Evolutionary conservation across 2,797 vertebrate species (phyloP), one percentile per base, ranked within the genome.

Genomic region (Megalops cyprinoides): DNA sequence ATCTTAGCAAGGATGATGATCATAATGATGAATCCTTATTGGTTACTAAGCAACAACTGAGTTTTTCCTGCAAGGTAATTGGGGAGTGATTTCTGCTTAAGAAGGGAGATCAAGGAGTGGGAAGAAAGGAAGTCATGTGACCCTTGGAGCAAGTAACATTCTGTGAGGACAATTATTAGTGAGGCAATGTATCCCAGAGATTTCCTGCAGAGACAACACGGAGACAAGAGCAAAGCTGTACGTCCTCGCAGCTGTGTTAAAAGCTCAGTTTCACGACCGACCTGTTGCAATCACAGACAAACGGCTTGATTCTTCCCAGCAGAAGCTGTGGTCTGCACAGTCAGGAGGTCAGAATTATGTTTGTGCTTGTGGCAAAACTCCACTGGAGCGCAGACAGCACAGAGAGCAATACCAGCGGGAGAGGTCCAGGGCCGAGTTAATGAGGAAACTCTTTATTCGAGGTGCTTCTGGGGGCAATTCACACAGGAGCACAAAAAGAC

Each of bases 41-140:
- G 75, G 82, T 93, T 92, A 93, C 91, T 87, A 91, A 92, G 88
- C 87, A 93, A 92, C 92, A 93, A 91, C 91, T 85, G 90, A 93
- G 91, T 83, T 78, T 85, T 74, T 34, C 37, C 51, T n/a, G 25
- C 31, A 81, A 71, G 76, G 55, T 62, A 74, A 62, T 60, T 25
- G 60, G 71, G 71, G 65, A 69, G 71, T 65, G 46, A 81, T 49
- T 65, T 76, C 46, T 65, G 79, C 55, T 31, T 28, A 48, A 62
- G 51, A 79, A 34, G 18, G 14, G 8, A 49, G 31, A 34, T 34
- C 56, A 53, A 58, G 58, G 23, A 42, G 39, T 39, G 51, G 9
- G 25, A 12, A 20, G 10, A 28, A 18, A 14, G 12, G 44, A 58
- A 20, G 23, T 9, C 25, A 14, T 4, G 34, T 37, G 14, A 14